These are phyloP conservation scores for Cyphomyrmex costatus DNA, from an alignment of 1,140 invertebrate species.

Conservation along the genomic window DNA sequence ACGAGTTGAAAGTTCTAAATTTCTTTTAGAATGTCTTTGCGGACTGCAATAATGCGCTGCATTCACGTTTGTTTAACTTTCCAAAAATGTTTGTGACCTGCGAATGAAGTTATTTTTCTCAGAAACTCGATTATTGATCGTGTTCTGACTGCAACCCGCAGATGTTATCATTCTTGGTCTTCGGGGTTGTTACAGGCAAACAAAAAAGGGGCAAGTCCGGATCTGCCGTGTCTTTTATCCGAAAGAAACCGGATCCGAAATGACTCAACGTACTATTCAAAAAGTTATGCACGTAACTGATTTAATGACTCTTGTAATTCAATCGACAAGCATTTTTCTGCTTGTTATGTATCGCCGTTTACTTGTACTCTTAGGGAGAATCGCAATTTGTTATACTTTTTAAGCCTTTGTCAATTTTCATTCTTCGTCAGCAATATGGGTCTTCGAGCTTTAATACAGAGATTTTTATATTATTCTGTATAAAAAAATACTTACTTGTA, in stretches of 20 bases:
- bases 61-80: not conserved
- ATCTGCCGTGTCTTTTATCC: slow-evolving; percentile 20
- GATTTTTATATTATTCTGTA: too few species aligned
- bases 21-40: not conserved
- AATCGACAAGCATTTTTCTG: not conserved
- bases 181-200: slow-evolving; percentile 1
- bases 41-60: not conserved
- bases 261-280: not conserved
- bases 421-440: too few species aligned
- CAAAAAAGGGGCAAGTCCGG: slow-evolving; percentile 6
- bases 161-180: slow-evolving; percentile 45
- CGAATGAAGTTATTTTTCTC: slow-evolving; percentile 36
- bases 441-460: too few species aligned
- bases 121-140: slow-evolving; percentile 61
- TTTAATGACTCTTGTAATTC: not conserved
- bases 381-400: not conserved
- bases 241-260: slow-evolving; percentile 27
- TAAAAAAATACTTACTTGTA: too few species aligned
- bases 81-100: not conserved
- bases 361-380: not conserved
- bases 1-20: not conserved
- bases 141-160: not conserved
- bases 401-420: not conserved
- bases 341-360: not conserved
- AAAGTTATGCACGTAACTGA: slow-evolving; percentile 19